Evolutionary conservation across 2,888 invertebrate species (phyloP).

Genomic region (Polymixis flavicincta): DNA sequence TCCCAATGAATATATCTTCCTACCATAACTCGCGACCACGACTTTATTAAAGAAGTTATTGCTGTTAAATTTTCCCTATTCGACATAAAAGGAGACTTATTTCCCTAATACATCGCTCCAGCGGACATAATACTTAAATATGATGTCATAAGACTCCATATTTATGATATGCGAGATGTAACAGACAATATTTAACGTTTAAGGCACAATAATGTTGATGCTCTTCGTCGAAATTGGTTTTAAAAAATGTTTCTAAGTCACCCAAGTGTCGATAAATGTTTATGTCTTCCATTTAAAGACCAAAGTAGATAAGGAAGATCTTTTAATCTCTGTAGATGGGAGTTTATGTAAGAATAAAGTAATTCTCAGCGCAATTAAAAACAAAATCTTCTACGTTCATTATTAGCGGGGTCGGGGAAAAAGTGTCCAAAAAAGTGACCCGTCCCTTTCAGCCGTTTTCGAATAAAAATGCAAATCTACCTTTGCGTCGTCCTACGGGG

Average conservation of each 20-base stretch:
- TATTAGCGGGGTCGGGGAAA: constrained; percentile 60
- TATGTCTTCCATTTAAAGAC: constrained; percentile 45
- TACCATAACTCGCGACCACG: constrained; percentile 62
- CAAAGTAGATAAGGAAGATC: constrained; percentile 38
- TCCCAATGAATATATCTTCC: constrained; percentile 65
- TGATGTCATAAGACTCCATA: constrained; percentile 75
- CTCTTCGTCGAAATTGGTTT: constrained; percentile 52
- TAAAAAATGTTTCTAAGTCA: constrained; percentile 57
- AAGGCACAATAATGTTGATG: constrained; percentile 58
- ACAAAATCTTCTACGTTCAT: constrained; percentile 64
- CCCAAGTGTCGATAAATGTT: constrained; percentile 58
- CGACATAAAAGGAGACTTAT: constrained; percentile 81
- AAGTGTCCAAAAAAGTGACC: constrained; percentile 64
- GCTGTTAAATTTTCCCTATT: constrained; percentile 78
- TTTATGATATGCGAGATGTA: constrained; percentile 78
- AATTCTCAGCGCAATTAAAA: constrained; percentile 59
- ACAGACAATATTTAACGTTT: constrained; percentile 68
- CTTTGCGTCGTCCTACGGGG: constrained; percentile 77
- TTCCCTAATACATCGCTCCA: constrained; percentile 81
- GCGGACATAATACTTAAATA: constrained; percentile 71
- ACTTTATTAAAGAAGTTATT: constrained; percentile 73
- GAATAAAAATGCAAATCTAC: constrained; percentile 87
- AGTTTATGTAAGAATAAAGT: constrained; percentile 43
- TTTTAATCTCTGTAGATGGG: constrained; percentile 38
- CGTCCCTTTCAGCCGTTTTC: constrained; percentile 71